phyloP scores from a whole-genome alignment of 2,113 vertebrate genomes.

The Lepisosteus osseus region DNA sequence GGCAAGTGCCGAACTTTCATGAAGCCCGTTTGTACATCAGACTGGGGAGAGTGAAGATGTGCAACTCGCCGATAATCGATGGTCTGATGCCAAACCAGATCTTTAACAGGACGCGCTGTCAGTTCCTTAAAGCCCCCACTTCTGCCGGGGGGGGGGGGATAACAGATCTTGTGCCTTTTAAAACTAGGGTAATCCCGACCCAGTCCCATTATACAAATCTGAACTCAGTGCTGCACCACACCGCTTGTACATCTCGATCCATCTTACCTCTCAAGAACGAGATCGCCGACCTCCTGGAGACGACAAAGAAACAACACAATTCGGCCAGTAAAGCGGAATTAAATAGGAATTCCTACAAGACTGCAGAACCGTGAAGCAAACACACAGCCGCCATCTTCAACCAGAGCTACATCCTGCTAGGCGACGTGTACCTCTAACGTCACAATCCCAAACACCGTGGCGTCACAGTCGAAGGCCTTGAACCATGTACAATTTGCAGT shows the following conservation, averaged over 20 bases:
- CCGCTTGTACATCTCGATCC: neutral
- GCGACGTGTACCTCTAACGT: slow-evolving; percentile 82
- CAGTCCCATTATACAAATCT: neutral
- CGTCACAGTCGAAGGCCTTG: slow-evolving; percentile 36
- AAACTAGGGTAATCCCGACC: no score
- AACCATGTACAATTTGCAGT: neutral
- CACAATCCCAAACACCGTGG: slow-evolving; percentile 55
- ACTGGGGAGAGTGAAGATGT: no score
- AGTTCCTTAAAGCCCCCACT: neutral
- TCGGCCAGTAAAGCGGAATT: slow-evolving; percentile 23
- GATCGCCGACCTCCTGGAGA: neutral
- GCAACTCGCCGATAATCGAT: neutral
- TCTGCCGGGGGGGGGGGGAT: neutral
- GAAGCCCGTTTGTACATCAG: no score
- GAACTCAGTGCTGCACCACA: neutral
- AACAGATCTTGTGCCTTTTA: neutral
- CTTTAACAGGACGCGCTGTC: neutral
- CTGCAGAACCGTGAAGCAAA: slow-evolving; percentile 57
- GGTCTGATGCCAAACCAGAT: slow-evolving; percentile 8
- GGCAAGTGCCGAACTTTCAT: no score
- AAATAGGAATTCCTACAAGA: slow-evolving; percentile 57
- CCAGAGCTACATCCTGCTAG: slow-evolving; percentile 74
- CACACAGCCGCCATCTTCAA: slow-evolving; percentile 76
- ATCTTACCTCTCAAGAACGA: slow-evolving; percentile 21
- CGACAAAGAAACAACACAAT: slow-evolving; percentile 24